Evolutionary conservation across 1,140 invertebrate genomes (phyloP).

Genomic region (Triops longicaudatus): DNA sequence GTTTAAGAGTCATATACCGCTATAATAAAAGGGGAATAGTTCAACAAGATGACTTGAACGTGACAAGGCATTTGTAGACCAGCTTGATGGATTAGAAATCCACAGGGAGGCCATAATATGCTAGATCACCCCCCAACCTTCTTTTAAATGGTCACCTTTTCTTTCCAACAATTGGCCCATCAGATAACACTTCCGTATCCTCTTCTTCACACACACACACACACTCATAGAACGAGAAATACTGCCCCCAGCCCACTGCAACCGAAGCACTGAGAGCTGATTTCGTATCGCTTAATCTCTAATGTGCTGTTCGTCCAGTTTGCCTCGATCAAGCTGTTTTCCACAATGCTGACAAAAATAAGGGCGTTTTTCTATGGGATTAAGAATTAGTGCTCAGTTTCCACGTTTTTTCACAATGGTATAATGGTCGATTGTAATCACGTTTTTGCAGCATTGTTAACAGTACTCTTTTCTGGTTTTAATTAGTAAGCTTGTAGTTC

Average conservation of each 20-base stretch:
- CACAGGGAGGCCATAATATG: conserved; percentile 13
- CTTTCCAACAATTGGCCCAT: conserved; percentile 7
- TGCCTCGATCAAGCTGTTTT: neutral
- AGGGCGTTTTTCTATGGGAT: no score
- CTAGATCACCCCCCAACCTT: neutral
- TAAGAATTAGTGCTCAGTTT: no score
- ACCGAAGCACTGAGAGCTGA: neutral
- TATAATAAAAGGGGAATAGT: conserved; percentile 8
- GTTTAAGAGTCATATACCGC: neutral
- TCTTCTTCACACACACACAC: neutral
- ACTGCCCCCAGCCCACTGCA: no score
- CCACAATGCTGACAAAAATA: no score
- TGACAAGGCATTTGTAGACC: conserved; percentile 7
- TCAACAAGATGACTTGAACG: conserved; percentile 15
- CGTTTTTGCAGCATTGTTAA: neutral
- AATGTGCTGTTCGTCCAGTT: neutral
- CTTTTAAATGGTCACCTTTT: neutral
- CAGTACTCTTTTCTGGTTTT: neutral
- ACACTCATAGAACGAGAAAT: neutral
- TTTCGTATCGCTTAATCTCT: neutral
- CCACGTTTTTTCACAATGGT: no score
- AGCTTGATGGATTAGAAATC: conserved; percentile 15
- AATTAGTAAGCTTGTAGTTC: neutral
- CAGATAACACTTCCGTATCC: conserved; percentile 7
- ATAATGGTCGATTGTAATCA: no score